Conservation (phyloP, 2,113 vertebrate genomes). For the Protomyctophum bolini region DNA sequence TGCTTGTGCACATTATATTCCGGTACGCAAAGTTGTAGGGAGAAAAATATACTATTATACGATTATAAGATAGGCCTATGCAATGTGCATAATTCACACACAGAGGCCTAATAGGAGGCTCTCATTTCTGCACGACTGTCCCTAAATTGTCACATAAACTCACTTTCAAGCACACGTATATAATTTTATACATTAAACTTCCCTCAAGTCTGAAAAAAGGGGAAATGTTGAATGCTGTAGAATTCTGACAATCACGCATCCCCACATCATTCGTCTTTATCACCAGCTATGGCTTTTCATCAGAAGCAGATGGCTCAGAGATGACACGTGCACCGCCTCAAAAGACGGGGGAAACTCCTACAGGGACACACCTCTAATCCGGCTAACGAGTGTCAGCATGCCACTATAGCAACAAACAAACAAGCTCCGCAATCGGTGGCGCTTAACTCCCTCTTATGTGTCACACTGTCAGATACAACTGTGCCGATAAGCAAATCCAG, state of each 20-base stretch:
- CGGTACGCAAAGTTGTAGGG: too few relatives aligned
- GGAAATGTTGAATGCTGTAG: not conserved
- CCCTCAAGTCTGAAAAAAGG: slow-evolving; percentile 9
- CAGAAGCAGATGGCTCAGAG: slow-evolving; percentile 44
- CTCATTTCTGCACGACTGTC: too few relatives aligned
- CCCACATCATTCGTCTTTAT: not conserved
- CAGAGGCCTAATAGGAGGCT: too few relatives aligned
- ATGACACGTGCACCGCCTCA: slow-evolving; percentile 35
- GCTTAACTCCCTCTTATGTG: slow-evolving; percentile 34
- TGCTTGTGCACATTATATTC: too few relatives aligned
- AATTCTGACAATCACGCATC: not conserved
- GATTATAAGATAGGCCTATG: too few relatives aligned
- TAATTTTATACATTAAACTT: too few relatives aligned
- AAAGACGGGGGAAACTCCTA: slow-evolving; percentile 31
- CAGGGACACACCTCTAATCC: slow-evolving; percentile 44
- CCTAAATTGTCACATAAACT: too few relatives aligned
- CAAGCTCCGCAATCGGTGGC: slow-evolving; percentile 54
- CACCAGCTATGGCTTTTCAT: slow-evolving; percentile 23
- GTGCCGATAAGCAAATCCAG: slow-evolving; percentile 56
- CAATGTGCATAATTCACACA: too few relatives aligned
- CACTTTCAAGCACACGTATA: too few relatives aligned
- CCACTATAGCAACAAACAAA: slow-evolving; percentile 39
- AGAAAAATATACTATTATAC: too few relatives aligned
- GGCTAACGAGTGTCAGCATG: slow-evolving; percentile 50
- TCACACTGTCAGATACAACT: slow-evolving; percentile 50